Percentiles rank a stretch among this genome's conserved stretches.
Conservation (phyloP, 2,113 vertebrate species). For the Azemiops feae region DNA sequence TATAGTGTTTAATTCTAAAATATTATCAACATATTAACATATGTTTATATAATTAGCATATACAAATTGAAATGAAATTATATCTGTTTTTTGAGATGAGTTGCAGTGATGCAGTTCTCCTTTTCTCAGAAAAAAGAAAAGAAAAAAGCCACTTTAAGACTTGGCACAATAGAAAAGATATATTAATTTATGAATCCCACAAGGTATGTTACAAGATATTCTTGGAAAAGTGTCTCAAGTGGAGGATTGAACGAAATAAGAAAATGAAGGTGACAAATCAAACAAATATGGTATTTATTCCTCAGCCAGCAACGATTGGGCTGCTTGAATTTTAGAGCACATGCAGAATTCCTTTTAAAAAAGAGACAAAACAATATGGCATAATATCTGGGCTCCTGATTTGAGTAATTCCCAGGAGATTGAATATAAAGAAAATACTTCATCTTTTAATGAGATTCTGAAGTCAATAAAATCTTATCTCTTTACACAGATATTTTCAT, state of each 20-base stretch:
- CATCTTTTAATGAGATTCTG: not conserved
- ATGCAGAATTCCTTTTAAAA: not conserved
- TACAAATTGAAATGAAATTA: not conserved
- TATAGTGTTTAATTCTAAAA: not conserved
- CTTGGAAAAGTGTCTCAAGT: not conserved
- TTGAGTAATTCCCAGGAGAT: not conserved
- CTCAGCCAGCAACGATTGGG: not conserved
- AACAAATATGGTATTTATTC: not conserved
- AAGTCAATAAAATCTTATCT: not conserved
- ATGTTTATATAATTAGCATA: not conserved
- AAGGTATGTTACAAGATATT: not conserved
- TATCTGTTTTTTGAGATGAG: not conserved
- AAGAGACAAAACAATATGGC: not conserved
- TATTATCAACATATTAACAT: not conserved
- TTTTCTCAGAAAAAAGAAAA: not conserved
- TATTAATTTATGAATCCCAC: not conserved
- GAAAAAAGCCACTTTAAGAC: not conserved
- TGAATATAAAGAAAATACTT: not conserved
- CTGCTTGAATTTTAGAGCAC: not conserved
- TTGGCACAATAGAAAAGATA: not conserved
- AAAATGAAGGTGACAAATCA: not conserved
- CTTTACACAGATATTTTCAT: not conserved
- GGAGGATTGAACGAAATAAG: not conserved
- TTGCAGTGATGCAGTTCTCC: not conserved
- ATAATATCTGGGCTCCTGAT: not conserved